Base-by-base conservation (phyloP, 2,888 invertebrate species). In the Tetrapedia diversipes region DNA sequence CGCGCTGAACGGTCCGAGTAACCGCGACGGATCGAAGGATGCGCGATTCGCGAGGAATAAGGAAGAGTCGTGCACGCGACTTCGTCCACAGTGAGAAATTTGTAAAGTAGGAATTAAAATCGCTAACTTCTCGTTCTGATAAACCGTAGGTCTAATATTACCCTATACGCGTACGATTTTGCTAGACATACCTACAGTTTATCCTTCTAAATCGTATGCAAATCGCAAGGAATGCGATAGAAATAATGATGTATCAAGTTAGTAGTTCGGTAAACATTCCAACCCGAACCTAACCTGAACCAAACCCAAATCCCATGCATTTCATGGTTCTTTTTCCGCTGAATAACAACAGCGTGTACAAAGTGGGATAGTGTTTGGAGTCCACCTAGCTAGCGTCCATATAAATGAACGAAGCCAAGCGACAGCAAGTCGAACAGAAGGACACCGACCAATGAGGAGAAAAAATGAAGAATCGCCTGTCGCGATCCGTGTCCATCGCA, bases 401-500 rank as follows among this genome's bases (percentile, higher is more conserved):
- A 85, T 75, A 80, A 76, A 82, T 59, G 64, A 59, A 37, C 47
- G 22, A 24, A 14, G 45, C 72, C 70, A 73, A 75, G 54, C 56
- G 57, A 53, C 51, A 14, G 47, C n/a, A n/a, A 67, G 53, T 43
- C 69, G 63, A 7, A 3, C 37, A 61, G 76, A 76, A 45, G 66
- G 47, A 71, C 69, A 71, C 53, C 16, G 37, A n/a, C 32, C 14
- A 22, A 37, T 39, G 19, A 3, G 29, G n/a, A 43, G n/a, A 75
- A 61, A 78, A 80, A 75, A 77, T 72, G 69, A 79, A 69, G 75
- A 75, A 75, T 81, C 57, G 61, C 61, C 76, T 66, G 77, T 82
- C 77, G 82, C 84, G 78, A 85, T 85, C 82, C 76, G 74, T 70
- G 79, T 67, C 76, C 82, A 79, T 77, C 71, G 67, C 53, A 67